Evolutionary conservation across 2,797 vertebrate species (phyloP).

Genomic region (Phrynocephalus forsythii): DNA sequence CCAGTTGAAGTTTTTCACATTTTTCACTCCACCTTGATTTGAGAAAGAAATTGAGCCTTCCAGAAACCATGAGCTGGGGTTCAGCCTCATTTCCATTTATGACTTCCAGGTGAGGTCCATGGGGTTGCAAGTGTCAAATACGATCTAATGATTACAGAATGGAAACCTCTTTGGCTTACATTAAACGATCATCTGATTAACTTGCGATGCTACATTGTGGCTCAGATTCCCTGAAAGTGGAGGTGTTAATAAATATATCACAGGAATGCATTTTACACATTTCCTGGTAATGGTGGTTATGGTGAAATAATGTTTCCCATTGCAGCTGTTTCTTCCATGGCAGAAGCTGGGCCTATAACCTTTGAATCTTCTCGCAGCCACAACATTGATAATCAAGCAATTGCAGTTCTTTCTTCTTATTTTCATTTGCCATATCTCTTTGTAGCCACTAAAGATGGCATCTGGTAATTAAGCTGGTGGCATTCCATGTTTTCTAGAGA

Average conservation of each 20-base stretch:
- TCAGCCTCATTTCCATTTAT: constrained; percentile 29
- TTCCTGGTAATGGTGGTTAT: background rate
- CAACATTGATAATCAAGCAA: background rate
- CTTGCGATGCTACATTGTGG: constrained; percentile 8
- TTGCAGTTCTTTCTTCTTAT: constrained; percentile 19
- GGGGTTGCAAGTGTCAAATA: fast-evolving
- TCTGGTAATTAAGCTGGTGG: background rate
- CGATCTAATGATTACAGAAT: constrained; percentile 20
- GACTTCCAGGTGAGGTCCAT: constrained; percentile 17
- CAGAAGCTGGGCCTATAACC: constrained; percentile 3
- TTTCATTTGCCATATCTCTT: constrained; percentile 5
- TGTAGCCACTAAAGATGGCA: background rate
- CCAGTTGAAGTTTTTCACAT: constrained; percentile 22
- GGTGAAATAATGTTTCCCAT: background rate
- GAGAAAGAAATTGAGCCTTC: constrained; percentile 38
- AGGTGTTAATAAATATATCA: constrained; percentile 32
- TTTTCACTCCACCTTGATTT: constrained; percentile 37
- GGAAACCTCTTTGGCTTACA: background rate
- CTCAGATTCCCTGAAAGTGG: constrained; percentile 7
- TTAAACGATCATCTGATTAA: constrained; percentile 2
- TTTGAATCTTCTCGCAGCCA: background rate
- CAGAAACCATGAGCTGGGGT: constrained; percentile 33
- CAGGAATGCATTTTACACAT: background rate
- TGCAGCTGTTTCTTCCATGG: background rate
- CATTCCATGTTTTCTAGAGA: background rate